Evolutionary conservation across 2,113 vertebrate genomes (phyloP).

Genomic region (Felis catus): F.catus_Fca126_mat1.0 CM031413.1:41527501-41528000

Average conservation of each 20-base stretch:
- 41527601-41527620: neutral
- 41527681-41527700: neutral
- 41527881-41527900: accelerated
- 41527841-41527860: neutral
- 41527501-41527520: neutral
- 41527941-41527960: neutral
- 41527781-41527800: neutral
- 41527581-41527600: neutral
- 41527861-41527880: neutral
- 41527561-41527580: neutral
- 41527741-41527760: neutral
- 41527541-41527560: neutral
- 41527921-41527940: neutral
- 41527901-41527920: neutral
- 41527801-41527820: neutral
- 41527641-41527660: neutral
- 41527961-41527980: accelerated
- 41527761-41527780: neutral
- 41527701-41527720: neutral
- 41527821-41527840: neutral
- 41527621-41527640: neutral
- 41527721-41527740: too few species aligned
- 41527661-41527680: neutral
- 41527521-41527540: neutral
- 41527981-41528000: neutral